These are phyloP conservation scores for Scolopax mira DNA, from an alignment of 2,113 vertebrate genomes.

Conservation along the genomic window DNA sequence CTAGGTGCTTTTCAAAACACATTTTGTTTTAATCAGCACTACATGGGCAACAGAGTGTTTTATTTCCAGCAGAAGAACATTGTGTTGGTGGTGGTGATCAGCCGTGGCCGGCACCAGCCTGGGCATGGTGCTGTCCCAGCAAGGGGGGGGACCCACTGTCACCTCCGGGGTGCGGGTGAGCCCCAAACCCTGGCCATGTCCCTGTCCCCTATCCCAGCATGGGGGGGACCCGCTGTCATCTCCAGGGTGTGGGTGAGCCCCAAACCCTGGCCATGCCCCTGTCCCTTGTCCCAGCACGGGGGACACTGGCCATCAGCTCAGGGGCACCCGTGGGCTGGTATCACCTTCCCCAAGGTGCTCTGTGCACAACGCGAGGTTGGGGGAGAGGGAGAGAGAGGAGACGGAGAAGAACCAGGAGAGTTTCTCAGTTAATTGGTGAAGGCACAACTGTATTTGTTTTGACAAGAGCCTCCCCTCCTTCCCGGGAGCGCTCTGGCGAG, in stretches of 20 bases:
- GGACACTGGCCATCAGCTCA: background rate
- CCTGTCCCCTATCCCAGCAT: too few species aligned
- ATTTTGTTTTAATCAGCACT: background rate
- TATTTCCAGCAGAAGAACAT: background rate
- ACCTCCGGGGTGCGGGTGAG: rapidly evolving
- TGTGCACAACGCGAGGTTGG: too few species aligned
- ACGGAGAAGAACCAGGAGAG: background rate
- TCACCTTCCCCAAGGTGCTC: too few species aligned
- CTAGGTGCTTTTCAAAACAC: background rate
- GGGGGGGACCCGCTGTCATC: too few species aligned
- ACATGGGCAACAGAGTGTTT: rapidly evolving
- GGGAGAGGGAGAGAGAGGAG: background rate
- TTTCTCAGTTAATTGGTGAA: background rate
- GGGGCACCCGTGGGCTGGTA: too few species aligned
- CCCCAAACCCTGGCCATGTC: too few species aligned
- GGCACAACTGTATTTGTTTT: background rate
- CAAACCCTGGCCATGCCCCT: rapidly evolving
- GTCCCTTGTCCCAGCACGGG: background rate
- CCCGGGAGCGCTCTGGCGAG: slow-evolving; percentile 27
- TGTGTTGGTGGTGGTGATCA: rapidly evolving
- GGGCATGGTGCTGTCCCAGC: too few species aligned
- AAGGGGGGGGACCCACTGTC: too few species aligned
- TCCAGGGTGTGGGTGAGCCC: rapidly evolving
- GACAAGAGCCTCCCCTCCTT: slow-evolving; percentile 7
- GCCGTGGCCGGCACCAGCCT: background rate